Percentiles rank a stretch among this genome's conserved stretches.
phyloP scores from a whole-genome alignment of 2,113 vertebrate genomes.

The Podiceps cristatus region DNA sequence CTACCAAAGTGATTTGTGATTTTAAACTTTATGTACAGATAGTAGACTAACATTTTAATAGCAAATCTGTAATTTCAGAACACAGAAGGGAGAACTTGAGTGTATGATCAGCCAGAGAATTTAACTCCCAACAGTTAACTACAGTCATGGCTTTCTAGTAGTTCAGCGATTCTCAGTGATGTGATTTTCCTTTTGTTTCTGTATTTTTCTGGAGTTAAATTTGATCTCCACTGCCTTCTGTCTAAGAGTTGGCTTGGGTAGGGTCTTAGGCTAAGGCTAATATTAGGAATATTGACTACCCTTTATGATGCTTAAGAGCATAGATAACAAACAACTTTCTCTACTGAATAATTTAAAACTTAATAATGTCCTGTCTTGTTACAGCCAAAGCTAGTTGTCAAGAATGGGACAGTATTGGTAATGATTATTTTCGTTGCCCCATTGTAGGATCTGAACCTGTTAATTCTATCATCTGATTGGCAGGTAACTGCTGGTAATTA shows the following conservation, averaged over 20 bases:
- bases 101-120: not conserved
- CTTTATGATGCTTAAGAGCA: rapidly evolving
- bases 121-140: not conserved
- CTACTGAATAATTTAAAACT: not conserved
- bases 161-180: not conserved
- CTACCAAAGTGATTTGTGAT: not conserved
- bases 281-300: not conserved
- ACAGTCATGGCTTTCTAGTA: not conserved
- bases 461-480: not conserved
- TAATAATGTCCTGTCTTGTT: not conserved
- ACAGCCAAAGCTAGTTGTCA: not conserved
- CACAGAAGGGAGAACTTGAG: not conserved
- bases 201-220: not conserved
- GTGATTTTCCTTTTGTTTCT: not conserved
- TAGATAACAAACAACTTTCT: not conserved
- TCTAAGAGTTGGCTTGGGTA: not conserved
- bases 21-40: not conserved
- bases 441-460: not conserved
- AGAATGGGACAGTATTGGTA: not conserved
- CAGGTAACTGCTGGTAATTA: not conserved
- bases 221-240: not conserved
- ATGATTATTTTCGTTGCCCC: not conserved
- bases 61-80: not conserved
- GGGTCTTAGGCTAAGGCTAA: not conserved
- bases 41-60: not conserved